phyloP scores from a whole-genome alignment of 2,888 invertebrate species.

The Lampropteryx suffumata region DNA sequence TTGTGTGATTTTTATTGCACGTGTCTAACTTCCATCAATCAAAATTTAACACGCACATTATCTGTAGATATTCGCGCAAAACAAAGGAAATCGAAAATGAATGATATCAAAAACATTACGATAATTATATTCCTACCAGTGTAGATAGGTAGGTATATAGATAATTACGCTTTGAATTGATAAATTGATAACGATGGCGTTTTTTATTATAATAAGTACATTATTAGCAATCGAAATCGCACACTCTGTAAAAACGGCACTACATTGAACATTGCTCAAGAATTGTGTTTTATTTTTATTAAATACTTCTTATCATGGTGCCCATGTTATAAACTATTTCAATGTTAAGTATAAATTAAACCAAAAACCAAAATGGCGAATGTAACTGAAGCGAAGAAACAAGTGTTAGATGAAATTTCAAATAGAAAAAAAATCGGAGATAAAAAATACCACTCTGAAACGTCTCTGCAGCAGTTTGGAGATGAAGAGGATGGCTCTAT shows the following conservation, averaged over 20 bases:
- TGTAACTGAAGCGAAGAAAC: constrained; percentile 42
- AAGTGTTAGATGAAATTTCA: constrained; percentile 59
- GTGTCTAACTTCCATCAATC: constrained; percentile 17
- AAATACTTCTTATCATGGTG: too few species aligned
- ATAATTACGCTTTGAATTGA: constrained; percentile 54
- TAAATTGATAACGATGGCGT: constrained; percentile 56
- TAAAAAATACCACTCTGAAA: constrained; percentile 73
- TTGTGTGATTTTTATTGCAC: background rate
- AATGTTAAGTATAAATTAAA: constrained; percentile 6
- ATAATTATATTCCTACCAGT: constrained; percentile 55
- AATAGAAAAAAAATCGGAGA: constrained; percentile 64
- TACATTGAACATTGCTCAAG: background rate
- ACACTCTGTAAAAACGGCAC: constrained; percentile 40
- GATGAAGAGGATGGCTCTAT: constrained; percentile 51
- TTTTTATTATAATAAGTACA: constrained; percentile 61
- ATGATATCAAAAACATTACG: constrained; percentile 34
- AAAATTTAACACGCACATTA: constrained; percentile 12
- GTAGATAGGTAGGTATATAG: constrained; percentile 32
- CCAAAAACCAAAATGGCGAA: constrained; percentile 49
- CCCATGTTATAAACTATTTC: background rate
- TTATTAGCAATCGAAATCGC: constrained; percentile 64
- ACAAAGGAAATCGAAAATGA: constrained; percentile 31
- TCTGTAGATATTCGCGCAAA: constrained; percentile 9
- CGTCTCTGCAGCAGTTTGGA: constrained; percentile 64
- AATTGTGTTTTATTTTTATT: background rate